A percentile compares a stretch with the other conserved stretches of the same genome.
Evolutionary conservation across 2,888 invertebrate species (phyloP).

Genomic region (Trimorus sp.): DNA sequence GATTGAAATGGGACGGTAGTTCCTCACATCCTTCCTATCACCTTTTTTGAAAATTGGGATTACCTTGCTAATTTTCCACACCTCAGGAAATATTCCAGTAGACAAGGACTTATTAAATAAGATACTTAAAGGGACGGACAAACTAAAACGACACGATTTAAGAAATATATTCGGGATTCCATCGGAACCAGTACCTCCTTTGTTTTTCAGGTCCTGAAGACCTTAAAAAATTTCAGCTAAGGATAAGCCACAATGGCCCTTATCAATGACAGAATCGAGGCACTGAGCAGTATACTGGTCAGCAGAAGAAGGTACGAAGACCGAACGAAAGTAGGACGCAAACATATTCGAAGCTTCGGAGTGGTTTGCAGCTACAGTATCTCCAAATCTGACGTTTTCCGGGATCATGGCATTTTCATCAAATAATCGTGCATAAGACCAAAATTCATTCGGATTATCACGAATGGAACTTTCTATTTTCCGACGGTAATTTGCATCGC

Average conservation of each 20-base stretch:
- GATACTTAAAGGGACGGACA: neutral
- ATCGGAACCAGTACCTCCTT: neutral
- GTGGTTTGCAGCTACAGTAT: neutral
- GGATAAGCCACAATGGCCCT: neutral
- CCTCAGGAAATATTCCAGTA: conserved; percentile 52
- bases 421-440: neutral
- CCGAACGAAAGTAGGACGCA: neutral
- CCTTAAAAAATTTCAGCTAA: neutral
- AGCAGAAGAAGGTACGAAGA: neutral
- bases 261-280: neutral
- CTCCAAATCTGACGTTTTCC: neutral
- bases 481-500: neutral
- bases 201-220: neutral
- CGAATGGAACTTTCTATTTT: neutral
- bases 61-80: conserved; percentile 55
- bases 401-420: neutral
- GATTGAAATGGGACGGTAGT: conserved; percentile 61
- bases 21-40: conserved; percentile 34
- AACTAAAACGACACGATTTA: neutral
- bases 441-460: neutral
- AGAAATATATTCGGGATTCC: neutral
- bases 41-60: conserved; percentile 61
- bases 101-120: conserved; percentile 47
- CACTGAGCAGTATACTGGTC: neutral
- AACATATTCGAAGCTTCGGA: neutral